A percentile compares a stretch with the other conserved stretches of the same genome.
These are phyloP conservation scores for Molossus alvarezi DNA, from an alignment of 2,797 vertebrate species.

Conservation along the genomic window DNA sequence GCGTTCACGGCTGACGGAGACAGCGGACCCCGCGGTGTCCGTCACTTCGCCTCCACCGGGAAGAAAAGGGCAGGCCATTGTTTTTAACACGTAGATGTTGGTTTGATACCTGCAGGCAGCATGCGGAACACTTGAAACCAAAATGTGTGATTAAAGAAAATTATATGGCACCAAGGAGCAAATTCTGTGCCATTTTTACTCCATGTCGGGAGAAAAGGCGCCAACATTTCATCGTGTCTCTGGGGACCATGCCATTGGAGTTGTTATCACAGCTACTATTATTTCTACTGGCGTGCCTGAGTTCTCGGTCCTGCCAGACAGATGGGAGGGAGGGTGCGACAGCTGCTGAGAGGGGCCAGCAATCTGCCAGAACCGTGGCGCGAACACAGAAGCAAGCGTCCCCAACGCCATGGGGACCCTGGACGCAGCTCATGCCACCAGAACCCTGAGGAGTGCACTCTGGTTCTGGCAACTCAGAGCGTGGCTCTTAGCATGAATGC, in stretches of 20 bases:
- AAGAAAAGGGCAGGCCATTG: not conserved
- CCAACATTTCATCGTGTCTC: slow-evolving; percentile 75
- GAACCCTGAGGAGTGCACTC: not conserved
- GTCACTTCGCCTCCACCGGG: slow-evolving; percentile 41
- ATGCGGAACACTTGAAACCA: slow-evolving; percentile 68
- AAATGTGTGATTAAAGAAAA: slow-evolving; percentile 80
- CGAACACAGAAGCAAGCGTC: not conserved
- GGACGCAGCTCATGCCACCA: not conserved
- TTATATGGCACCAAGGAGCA: slow-evolving; percentile 68
- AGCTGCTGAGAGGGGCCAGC: slow-evolving; percentile 78
- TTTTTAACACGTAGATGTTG: slow-evolving; percentile 60
- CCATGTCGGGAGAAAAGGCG: slow-evolving; percentile 42
- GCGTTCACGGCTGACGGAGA: slow-evolving; percentile 58
- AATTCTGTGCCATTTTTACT: slow-evolving; percentile 68
- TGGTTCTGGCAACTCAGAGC: not conserved
- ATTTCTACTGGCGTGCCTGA: slow-evolving; percentile 58
- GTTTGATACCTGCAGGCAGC: slow-evolving; percentile 51
- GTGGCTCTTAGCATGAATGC: not conserved
- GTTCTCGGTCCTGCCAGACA: slow-evolving; percentile 61
- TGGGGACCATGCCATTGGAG: slow-evolving; percentile 74
- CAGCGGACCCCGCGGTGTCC: not conserved
- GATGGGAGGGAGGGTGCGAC: slow-evolving; percentile 50
- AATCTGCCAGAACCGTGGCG: slow-evolving; percentile 71
- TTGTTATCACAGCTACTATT: slow-evolving; percentile 73
- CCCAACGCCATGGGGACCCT: slow-evolving; percentile 44